phyloP scores from a whole-genome alignment of 2,113 vertebrate species.

The Cyphomyrus plagiostoma region DNA sequence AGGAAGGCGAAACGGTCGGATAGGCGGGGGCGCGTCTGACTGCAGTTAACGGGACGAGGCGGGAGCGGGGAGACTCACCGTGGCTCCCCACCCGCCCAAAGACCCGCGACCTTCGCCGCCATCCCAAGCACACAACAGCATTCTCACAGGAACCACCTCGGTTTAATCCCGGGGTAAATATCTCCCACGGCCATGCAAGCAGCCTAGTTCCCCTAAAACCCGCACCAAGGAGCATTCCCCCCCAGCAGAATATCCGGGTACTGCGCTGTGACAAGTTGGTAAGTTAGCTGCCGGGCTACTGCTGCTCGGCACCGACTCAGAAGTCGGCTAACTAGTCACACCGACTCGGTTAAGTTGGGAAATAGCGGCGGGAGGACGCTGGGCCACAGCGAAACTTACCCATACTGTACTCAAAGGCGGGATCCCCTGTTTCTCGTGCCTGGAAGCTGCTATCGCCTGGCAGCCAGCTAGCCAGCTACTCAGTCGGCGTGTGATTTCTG shows the following conservation, averaged over 20 bases:
- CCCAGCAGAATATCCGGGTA: not conserved
- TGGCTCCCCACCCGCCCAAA: not conserved
- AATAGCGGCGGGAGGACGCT: not conserved
- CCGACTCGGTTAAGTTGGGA: not conserved
- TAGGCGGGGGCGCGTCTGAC: not conserved
- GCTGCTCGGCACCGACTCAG: not conserved
- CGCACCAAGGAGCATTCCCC: not conserved
- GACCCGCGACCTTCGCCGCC: not conserved
- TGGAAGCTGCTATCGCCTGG: constrained; percentile 39
- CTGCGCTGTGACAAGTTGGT: not conserved
- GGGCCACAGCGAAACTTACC: constrained; percentile 60
- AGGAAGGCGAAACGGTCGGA: not conserved
- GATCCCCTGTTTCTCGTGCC: constrained; percentile 38
- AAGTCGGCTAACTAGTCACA: not conserved
- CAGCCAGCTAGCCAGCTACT: constrained; percentile 40
- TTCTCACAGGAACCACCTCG: not conserved
- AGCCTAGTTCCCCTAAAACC: not conserved
- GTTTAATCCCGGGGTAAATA: not conserved
- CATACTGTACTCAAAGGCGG: constrained; percentile 51
- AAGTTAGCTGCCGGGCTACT: not conserved
- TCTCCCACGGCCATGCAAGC: not conserved
- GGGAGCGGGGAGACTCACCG: not conserved
- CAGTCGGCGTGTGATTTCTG: constrained; percentile 22
- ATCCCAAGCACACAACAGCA: not conserved
- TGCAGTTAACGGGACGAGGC: not conserved